Percentiles rank a stretch among this genome's conserved stretches.
These are phyloP conservation scores for Peromyscus nudipes DNA, from an alignment of 2,797 vertebrate genomes.

Conservation along the genomic window DNA sequence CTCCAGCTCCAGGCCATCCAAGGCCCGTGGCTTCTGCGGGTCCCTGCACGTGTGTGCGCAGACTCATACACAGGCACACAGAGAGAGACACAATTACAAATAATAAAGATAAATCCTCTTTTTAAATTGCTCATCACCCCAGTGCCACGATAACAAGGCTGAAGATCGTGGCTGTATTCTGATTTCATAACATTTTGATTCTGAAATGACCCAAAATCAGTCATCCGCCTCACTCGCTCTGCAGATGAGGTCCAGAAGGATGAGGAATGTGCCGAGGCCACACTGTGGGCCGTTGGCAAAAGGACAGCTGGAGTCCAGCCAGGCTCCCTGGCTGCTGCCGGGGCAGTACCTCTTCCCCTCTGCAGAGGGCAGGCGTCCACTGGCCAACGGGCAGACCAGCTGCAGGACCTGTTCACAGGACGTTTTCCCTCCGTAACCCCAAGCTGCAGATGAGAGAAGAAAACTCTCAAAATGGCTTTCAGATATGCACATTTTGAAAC, in stretches of 20 bases:
- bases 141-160: background rate
- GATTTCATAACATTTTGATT: slow-evolving; percentile 1
- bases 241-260: slow-evolving; percentile 8
- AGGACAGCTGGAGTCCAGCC: background rate
- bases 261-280: background rate
- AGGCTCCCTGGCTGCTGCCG: background rate
- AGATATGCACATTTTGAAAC: background rate
- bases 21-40: background rate
- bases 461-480: background rate
- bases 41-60: background rate
- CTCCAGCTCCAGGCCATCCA: background rate
- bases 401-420: background rate
- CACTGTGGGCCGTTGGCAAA: background rate
- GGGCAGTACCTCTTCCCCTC: slow-evolving; percentile 23
- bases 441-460: background rate
- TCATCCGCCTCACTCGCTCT: background rate
- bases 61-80: background rate
- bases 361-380: slow-evolving; percentile 75
- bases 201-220: background rate
- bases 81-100: background rate
- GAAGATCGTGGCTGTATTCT: background rate
- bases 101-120: background rate
- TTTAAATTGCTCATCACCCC: background rate
- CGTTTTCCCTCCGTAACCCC: slow-evolving; percentile 5
- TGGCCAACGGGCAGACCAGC: background rate